Conservation (phyloP, 1,140 invertebrate genomes). For the Drosophila teissieri region DNA sequence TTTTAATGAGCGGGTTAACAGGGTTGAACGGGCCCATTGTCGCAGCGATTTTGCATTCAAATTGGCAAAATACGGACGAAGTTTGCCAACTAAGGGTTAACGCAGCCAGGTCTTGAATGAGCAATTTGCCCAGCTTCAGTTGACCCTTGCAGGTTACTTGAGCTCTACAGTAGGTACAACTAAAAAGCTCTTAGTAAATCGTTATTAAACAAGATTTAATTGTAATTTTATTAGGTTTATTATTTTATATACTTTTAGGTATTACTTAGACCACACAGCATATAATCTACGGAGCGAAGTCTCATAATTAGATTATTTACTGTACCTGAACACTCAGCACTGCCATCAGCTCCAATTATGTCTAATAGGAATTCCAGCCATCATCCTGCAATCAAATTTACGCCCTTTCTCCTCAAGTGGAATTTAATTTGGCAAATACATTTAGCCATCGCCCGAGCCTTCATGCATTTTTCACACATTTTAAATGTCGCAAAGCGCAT, state of each 20-base stretch:
- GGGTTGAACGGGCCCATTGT: slow-evolving; percentile 34
- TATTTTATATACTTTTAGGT: no score
- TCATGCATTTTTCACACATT: slow-evolving; percentile 62
- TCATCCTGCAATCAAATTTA: slow-evolving; percentile 39
- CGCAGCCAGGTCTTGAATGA: neutral
- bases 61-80: neutral
- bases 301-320: neutral
- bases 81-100: slow-evolving; percentile 5
- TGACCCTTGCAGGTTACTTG: neutral
- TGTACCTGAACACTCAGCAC: neutral
- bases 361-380: slow-evolving; percentile 29
- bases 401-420: slow-evolving; percentile 23
- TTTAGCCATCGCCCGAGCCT: slow-evolving; percentile 36
- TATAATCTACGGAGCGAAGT: no score
- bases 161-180: neutral
- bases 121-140: neutral
- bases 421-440: slow-evolving; percentile 61
- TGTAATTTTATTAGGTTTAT: no score
- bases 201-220: no score
- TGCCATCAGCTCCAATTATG: slow-evolving; percentile 27
- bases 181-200: no score
- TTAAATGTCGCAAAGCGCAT: slow-evolving; percentile 60
- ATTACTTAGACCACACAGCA: no score
- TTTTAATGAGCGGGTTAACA: slow-evolving; percentile 50
- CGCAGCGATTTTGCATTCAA: neutral